Conservation (phyloP, 92 coral and sea anemone genomes). For the Ricordea florida region DNA sequence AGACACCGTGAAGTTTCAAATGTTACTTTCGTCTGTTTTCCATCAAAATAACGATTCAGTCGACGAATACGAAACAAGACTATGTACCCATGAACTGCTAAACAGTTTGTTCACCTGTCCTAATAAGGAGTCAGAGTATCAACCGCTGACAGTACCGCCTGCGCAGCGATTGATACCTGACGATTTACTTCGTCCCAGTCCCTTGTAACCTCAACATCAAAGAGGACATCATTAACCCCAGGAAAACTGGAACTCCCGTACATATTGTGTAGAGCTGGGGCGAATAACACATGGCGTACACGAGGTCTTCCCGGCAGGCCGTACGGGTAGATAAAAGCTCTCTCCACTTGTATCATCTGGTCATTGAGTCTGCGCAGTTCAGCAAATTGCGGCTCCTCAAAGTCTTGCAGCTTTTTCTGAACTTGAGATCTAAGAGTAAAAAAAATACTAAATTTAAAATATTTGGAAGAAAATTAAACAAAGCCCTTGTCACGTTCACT, state of each 20-base stretch:
- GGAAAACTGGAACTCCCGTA: slow-evolving; percentile 90
- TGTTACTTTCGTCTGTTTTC: no score
- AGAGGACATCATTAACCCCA: slow-evolving; percentile 84
- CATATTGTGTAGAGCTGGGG: slow-evolving; percentile 75
- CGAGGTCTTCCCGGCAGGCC: slow-evolving; percentile 81
- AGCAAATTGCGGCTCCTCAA: slow-evolving; percentile 43
- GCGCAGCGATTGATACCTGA: slow-evolving; percentile 73
- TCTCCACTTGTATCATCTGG: slow-evolving; percentile 88
- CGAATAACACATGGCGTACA: slow-evolving; percentile 83
- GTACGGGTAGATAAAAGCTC: slow-evolving; percentile 78
- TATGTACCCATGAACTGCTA: no score
- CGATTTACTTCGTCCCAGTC: slow-evolving; percentile 69
- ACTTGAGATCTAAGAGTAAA: neutral
- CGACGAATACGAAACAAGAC: no score
- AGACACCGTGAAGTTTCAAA: no score
- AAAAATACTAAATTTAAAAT: neutral
- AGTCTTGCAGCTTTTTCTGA: neutral
- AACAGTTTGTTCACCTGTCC: no score
- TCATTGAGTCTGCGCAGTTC: slow-evolving; percentile 81
- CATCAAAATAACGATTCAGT: no score
- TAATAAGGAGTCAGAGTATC: slow-evolving; percentile 10
- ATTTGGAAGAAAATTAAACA: neutral
- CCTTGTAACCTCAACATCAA: slow-evolving; percentile 63
- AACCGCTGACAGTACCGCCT: slow-evolving; percentile 70
- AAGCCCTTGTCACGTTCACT: neutral